These are phyloP conservation scores for Myodes glareolus DNA, from an alignment of 2,113 vertebrate species.

Conservation along the genomic window DNA sequence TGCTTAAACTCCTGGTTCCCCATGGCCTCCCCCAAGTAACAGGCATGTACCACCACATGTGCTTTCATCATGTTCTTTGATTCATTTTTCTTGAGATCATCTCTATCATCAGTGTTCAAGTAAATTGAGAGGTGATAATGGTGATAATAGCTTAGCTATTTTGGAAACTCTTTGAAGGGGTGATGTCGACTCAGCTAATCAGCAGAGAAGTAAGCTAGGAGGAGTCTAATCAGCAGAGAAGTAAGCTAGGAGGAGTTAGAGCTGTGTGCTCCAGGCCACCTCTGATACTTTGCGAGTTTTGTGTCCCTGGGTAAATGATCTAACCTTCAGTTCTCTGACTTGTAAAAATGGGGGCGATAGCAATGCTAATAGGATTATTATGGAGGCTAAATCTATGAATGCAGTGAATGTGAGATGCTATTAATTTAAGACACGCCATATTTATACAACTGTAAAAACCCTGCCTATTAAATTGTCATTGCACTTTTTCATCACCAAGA, in stretches of 20 bases:
- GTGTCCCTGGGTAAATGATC: not conserved
- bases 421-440: not conserved
- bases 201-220: not conserved
- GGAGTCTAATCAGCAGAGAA: not conserved
- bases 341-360: not conserved
- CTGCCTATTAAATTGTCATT: constrained; percentile 26
- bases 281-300: constrained; percentile 22
- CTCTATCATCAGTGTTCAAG: not conserved
- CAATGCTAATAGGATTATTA: constrained; percentile 12
- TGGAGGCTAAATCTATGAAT: constrained; percentile 11
- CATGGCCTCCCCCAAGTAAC: not conserved
- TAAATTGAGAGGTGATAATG: not conserved
- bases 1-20: not conserved
- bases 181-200: not conserved
- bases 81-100: constrained; percentile 32
- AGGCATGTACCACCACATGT: not conserved
- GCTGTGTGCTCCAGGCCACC: not conserved
- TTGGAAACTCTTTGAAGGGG: not conserved
- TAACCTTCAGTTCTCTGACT: not conserved
- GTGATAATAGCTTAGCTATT: constrained; percentile 25
- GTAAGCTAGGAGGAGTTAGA: not conserved
- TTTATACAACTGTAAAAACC: not conserved
- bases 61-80: not conserved
- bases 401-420: not conserved
- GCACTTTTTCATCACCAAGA: constrained; percentile 5